A percentile compares a stretch with the other conserved stretches of the same genome.
These are phyloP conservation scores for Toxotes lorentzi DNA, from an alignment of 2,797 vertebrate species.

Conservation along the genomic window DNA sequence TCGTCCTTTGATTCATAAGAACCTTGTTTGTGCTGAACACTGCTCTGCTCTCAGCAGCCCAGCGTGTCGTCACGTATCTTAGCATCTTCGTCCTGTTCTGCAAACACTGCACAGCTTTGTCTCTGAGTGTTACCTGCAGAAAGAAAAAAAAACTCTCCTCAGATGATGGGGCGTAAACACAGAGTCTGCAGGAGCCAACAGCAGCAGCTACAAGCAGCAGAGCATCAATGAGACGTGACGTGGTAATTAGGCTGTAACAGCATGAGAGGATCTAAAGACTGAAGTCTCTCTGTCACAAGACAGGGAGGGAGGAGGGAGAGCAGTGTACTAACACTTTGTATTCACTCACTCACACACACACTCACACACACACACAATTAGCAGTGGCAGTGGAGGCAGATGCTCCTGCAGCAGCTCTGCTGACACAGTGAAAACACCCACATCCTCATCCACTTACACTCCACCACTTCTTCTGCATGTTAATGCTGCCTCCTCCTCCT, in stretches of 20 bases:
- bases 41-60: neutral
- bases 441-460: constrained; percentile 22
- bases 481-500: neutral
- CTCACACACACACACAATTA: constrained; percentile 8
- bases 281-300: neutral
- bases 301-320: neutral
- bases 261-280: neutral
- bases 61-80: neutral
- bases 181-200: neutral
- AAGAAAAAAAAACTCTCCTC: neutral
- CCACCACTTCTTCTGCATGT: neutral
- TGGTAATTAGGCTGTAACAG: constrained; percentile 15
- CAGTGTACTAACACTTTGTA: neutral
- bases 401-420: constrained; percentile 38
- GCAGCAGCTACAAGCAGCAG: neutral
- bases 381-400: constrained; percentile 26
- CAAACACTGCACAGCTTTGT: neutral
- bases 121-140: neutral
- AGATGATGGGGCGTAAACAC: neutral
- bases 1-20: constrained; percentile 18
- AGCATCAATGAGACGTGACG: constrained; percentile 11
- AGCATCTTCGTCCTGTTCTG: neutral
- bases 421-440: constrained; percentile 16
- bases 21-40: neutral
- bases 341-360: constrained; percentile 2